phyloP scores from a whole-genome alignment of 2,113 vertebrate species.

The Lampris megalopsis region DNA sequence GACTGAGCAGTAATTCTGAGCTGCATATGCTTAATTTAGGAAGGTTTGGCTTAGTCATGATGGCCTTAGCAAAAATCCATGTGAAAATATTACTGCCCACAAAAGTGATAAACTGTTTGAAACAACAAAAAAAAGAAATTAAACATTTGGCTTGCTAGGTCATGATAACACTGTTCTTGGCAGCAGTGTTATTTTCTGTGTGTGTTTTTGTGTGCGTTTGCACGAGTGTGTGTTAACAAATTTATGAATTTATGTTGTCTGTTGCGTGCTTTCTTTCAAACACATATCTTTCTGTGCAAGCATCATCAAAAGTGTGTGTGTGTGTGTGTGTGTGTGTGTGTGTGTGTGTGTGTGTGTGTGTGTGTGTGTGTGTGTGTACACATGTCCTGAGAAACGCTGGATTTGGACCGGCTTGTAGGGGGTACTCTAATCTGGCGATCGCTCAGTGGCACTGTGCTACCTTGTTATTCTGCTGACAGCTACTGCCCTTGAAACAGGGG shows the following conservation, averaged over 20 bases:
- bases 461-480: conserved; percentile 74
- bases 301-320: conserved; percentile 24
- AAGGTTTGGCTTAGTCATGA: conserved; percentile 27
- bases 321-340: conserved; percentile 17
- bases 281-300: no score
- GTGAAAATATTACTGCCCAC: conserved; percentile 30
- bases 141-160: conserved; percentile 45
- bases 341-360: conserved; percentile 34
- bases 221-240: conserved; percentile 17
- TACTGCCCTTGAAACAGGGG: conserved; percentile 64
- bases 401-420: conserved; percentile 72
- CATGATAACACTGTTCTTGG: conserved; percentile 36
- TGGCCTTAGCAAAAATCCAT: conserved; percentile 47
- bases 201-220: conserved; percentile 21
- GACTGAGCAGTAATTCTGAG: conserved; percentile 24
- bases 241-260: no score
- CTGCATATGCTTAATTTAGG: conserved; percentile 36
- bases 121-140: conserved; percentile 10
- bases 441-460: conserved; percentile 64
- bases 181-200: conserved; percentile 29
- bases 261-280: no score
- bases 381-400: conserved; percentile 66
- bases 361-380: conserved; percentile 21
- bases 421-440: conserved; percentile 77
- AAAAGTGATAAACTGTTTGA: conserved; percentile 34